These are phyloP conservation scores for Agonopterix heracliana DNA, from an alignment of 2,888 invertebrate genomes.

Conservation along the genomic window DNA sequence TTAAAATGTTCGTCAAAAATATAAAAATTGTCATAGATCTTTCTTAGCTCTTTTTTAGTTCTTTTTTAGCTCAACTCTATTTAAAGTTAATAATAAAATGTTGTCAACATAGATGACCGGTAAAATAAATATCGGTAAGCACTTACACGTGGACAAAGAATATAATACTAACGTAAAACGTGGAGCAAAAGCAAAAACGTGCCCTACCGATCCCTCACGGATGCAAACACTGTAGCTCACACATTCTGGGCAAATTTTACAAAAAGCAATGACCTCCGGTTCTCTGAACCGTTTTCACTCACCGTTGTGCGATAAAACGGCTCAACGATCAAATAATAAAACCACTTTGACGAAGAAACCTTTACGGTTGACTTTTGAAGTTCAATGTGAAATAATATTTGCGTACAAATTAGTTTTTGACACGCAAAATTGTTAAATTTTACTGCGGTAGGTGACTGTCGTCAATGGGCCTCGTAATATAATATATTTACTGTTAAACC, in stretches of 20 bases:
- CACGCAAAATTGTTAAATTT: too few relatives aligned
- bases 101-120: too few relatives aligned
- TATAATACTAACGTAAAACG: too few relatives aligned
- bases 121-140: too few relatives aligned
- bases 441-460: too few relatives aligned
- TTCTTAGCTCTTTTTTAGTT: too few relatives aligned
- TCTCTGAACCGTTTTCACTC: constrained; percentile 8
- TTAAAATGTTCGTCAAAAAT: too few relatives aligned
- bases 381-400: not conserved
- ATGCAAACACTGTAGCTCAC: not conserved
- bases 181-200: constrained; percentile 1
- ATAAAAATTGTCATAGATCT: too few relatives aligned
- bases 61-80: too few relatives aligned
- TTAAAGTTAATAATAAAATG: too few relatives aligned
- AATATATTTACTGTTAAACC: too few relatives aligned
- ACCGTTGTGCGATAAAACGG: constrained; percentile 3
- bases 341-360: constrained; percentile 2
- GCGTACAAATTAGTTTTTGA: too few relatives aligned
- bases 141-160: not conserved
- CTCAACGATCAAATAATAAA: constrained; percentile 10
- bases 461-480: not conserved
- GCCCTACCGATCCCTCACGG: constrained; percentile 1
- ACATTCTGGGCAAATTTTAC: constrained; percentile 4
- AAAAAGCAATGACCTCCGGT: constrained; percentile 10
- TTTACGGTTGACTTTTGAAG: constrained; percentile 4